Percentiles rank a stretch among this genome's conserved stretches.
Conservation (phyloP, 2,888 invertebrate species). For the Platerodrilus igneus region DNA sequence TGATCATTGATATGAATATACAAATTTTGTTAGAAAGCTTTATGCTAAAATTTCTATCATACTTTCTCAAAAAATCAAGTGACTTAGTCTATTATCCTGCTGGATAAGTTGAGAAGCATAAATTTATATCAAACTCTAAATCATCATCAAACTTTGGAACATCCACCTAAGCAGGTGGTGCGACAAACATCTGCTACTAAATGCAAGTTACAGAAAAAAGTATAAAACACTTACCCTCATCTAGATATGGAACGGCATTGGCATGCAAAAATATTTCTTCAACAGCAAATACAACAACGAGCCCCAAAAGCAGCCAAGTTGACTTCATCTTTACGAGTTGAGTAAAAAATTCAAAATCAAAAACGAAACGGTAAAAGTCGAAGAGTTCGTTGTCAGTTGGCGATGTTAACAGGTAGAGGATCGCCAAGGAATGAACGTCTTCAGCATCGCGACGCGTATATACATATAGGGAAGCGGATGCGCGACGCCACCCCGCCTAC, state of each 20-base stretch:
- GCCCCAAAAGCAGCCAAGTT: slow-evolving; percentile 42
- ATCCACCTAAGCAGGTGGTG: too few species aligned
- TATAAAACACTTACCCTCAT: slow-evolving; percentile 42
- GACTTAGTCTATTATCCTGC: too few species aligned
- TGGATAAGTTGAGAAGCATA: too few species aligned
- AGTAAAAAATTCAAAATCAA: slow-evolving; percentile 29
- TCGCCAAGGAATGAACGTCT: slow-evolving; percentile 37
- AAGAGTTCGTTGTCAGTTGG: slow-evolving; percentile 18
- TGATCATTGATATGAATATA: too few species aligned
- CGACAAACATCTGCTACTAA: too few species aligned
- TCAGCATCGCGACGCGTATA: slow-evolving; percentile 38
- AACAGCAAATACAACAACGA: slow-evolving; percentile 40
- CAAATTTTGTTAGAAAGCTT: too few species aligned
- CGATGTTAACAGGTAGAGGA: slow-evolving; percentile 33
- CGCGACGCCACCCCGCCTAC: slow-evolving; percentile 36
- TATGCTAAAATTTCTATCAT: too few species aligned
- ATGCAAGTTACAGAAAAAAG: slow-evolving; percentile 12
- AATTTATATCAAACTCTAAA: too few species aligned
- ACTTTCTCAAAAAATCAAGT: too few species aligned
- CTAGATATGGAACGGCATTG: slow-evolving; percentile 41
- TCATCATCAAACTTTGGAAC: too few species aligned
- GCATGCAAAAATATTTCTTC: slow-evolving; percentile 37
- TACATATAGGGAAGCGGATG: slow-evolving; percentile 32
- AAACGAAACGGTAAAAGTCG: slow-evolving; percentile 31
- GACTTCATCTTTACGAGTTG: slow-evolving; percentile 41